Evolutionary conservation across 2,797 vertebrate species (phyloP).

Genomic region (Otolemur crassicaudatus): DNA sequence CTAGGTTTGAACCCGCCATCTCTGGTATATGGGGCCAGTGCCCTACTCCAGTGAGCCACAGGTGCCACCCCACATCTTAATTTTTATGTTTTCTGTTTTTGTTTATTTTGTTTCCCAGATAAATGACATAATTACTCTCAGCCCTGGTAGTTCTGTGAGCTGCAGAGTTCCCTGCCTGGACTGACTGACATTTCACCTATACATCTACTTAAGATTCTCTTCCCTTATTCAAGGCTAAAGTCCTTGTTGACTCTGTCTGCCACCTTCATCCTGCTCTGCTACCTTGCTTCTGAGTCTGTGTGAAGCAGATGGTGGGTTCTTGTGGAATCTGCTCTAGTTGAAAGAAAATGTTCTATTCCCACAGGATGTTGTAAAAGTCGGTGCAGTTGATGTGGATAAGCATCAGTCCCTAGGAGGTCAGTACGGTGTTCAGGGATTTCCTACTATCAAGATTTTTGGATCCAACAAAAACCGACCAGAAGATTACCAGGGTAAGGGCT

Average conservation of each 20-base stretch:
- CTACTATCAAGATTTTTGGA: slow-evolving; percentile 98
- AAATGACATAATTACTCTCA: background rate
- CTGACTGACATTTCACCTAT: background rate
- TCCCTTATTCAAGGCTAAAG: background rate
- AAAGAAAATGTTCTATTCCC: background rate
- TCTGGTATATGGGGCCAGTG: no score
- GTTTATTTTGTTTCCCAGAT: background rate
- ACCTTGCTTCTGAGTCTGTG: background rate
- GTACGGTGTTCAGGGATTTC: slow-evolving; percentile 95
- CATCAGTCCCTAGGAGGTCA: slow-evolving; percentile 95
- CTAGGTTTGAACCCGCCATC: no score
- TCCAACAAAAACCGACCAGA: slow-evolving; percentile 97
- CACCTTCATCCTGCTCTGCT: background rate
- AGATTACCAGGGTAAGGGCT: slow-evolving; percentile 95
- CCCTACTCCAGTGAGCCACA: no score
- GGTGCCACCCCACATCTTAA: background rate
- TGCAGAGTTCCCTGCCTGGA: no score
- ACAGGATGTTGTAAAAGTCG: slow-evolving; percentile 96
- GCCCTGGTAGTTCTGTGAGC: background rate
- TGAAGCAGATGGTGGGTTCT: background rate
- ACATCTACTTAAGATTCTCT: background rate
- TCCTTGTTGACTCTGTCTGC: background rate
- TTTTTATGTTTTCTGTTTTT: background rate
- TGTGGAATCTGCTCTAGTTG: background rate
- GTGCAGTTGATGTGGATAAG: slow-evolving; percentile 96